A percentile compares a stretch with the other conserved stretches of the same genome.
Conservation (phyloP, 2,888 invertebrate species). For the Esperia sulphurella region DNA sequence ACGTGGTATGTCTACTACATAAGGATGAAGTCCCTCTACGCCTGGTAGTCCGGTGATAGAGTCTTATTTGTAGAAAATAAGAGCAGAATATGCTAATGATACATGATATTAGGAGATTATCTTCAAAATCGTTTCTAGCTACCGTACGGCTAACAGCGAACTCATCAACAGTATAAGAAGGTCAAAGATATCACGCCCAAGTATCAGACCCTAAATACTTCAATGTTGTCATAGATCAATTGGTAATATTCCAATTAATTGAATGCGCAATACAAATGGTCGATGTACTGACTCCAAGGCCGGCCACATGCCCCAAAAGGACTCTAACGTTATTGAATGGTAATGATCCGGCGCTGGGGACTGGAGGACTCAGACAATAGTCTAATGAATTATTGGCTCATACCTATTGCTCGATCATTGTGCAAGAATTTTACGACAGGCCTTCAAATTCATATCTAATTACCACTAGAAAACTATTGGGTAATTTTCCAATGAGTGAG, state of each 20-base stretch:
- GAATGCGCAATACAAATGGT: conserved; percentile 1
- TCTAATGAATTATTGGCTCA: neutral
- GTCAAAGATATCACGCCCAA: no score
- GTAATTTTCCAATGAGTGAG: neutral
- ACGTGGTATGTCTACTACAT: no score
- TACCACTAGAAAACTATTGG: neutral
- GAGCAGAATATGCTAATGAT: no score
- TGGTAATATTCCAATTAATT: conserved; percentile 3
- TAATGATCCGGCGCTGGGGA: conserved; percentile 31
- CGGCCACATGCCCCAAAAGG: conserved; percentile 46
- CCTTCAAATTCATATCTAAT: neutral
- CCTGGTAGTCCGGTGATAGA: no score
- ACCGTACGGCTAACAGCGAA: no score
- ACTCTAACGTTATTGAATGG: conserved; percentile 48
- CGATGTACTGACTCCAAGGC: conserved; percentile 36
- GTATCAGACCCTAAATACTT: neutral
- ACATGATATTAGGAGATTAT: no score
- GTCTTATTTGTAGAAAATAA: no score
- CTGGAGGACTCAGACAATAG: conserved; percentile 13
- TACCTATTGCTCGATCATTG: neutral
- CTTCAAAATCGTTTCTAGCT: no score
- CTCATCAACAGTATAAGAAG: no score
- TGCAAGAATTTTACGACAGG: neutral
- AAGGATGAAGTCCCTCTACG: no score
- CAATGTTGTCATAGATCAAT: neutral